phyloP scores from a whole-genome alignment of 2,113 vertebrate genomes.

The Ammodramus savannarum region DNA sequence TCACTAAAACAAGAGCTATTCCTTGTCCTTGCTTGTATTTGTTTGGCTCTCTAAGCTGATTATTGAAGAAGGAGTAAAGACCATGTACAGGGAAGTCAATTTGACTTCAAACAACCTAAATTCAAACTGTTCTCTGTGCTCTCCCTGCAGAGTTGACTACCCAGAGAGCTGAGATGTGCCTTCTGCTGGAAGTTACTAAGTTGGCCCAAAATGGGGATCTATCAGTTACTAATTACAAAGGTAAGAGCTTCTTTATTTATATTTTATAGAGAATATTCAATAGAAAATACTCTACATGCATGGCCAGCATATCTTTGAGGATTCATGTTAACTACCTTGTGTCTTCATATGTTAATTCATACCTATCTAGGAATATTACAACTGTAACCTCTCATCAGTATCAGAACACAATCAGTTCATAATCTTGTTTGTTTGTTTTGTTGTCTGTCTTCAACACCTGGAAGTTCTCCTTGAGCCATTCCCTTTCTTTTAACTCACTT shows the following conservation, averaged over 20 bases:
- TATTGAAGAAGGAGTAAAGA: background rate
- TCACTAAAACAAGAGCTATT: background rate
- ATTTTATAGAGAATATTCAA: background rate
- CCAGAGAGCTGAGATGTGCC: background rate
- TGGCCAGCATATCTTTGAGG: background rate
- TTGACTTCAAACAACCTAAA: background rate
- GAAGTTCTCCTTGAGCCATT: background rate
- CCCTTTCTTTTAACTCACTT: background rate
- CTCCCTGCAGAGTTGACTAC: background rate
- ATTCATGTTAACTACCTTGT: background rate
- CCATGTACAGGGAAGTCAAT: background rate
- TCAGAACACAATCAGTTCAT: background rate
- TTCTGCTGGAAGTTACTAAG: background rate
- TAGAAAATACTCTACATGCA: background rate
- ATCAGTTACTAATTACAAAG: background rate
- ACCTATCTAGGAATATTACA: background rate
- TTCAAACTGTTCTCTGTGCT: background rate
- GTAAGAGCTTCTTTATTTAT: background rate
- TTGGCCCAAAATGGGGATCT: background rate
- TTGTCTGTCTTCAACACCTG: background rate
- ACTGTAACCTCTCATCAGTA: background rate
- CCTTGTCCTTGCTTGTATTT: background rate
- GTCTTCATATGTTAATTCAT: background rate
- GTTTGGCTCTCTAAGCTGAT: background rate
- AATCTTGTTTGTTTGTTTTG: background rate